These are phyloP conservation scores for Ctenosaura bakeri DNA, from an alignment of 2,797 vertebrate genomes.

Conservation along the genomic window DNA sequence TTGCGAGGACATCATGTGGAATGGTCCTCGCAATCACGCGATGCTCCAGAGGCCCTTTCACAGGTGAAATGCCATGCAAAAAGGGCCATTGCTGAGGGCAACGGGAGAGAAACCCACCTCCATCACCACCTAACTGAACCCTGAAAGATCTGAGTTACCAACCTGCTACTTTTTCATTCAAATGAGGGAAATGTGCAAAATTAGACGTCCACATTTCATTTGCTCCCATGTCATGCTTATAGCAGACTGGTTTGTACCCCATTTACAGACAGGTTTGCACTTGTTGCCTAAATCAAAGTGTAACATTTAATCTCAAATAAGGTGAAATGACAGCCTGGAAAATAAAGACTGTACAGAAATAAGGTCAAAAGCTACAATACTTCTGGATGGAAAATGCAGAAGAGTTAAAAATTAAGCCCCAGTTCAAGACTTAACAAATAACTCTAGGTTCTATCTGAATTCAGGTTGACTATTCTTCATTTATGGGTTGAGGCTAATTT, in stretches of 20 bases:
- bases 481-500: conserved; percentile 5
- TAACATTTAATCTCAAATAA: background rate
- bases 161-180: background rate
- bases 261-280: background rate
- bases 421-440: conserved; percentile 13
- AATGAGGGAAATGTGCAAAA: background rate
- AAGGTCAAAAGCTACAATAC: background rate
- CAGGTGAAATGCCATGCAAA: too few species aligned
- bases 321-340: background rate
- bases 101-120: too few species aligned
- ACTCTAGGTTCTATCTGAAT: conserved; percentile 2
- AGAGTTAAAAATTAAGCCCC: conserved; percentile 20
- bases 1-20: too few species aligned
- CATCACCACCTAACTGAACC: too few species aligned
- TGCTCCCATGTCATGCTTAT: too few species aligned
- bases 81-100: too few species aligned
- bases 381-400: background rate
- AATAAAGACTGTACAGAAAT: background rate
- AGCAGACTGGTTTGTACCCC: background rate
- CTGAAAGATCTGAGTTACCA: too few species aligned
- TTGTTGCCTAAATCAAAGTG: background rate
- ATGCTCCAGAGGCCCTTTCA: too few species aligned
- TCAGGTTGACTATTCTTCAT: conserved; percentile 1
- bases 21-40: too few species aligned
- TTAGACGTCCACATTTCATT: too few species aligned